Conservation (phyloP, 1,140 invertebrate species). For the Himalopsyche phryganea region DNA sequence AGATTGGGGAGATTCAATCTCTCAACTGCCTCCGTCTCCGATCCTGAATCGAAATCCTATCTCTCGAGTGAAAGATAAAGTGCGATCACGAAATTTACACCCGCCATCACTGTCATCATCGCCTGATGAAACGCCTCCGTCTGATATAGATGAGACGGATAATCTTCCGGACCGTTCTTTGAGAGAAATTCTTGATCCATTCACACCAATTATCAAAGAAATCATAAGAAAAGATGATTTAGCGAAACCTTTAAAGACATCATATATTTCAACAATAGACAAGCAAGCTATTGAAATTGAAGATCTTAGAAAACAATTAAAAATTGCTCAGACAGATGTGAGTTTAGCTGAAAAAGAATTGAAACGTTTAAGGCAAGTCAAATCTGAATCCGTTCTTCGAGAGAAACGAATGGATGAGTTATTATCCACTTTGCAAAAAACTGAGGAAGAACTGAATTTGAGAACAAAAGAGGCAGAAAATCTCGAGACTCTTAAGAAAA, state of each 20-base stretch:
- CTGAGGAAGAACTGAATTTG: slow-evolving; percentile 66
- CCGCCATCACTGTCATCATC: slow-evolving; percentile 60
- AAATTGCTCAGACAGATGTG: slow-evolving; percentile 45
- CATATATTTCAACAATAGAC: slow-evolving; percentile 56
- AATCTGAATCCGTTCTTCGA: slow-evolving; percentile 57
- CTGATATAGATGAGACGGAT: slow-evolving; percentile 49
- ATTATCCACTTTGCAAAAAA: slow-evolving; percentile 63
- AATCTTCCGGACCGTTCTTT: slow-evolving; percentile 43
- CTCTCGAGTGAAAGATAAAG: slow-evolving; percentile 73
- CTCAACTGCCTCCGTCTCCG: slow-evolving; percentile 69
- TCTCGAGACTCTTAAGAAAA: slow-evolving; percentile 58
- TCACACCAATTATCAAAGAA: slow-evolving; percentile 36
- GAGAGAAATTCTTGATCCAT: slow-evolving; percentile 38
- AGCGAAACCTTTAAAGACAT: slow-evolving; percentile 49
- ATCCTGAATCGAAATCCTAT: slow-evolving; percentile 66
- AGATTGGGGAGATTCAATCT: slow-evolving; percentile 60
- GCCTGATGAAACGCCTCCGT: slow-evolving; percentile 43
- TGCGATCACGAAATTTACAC: slow-evolving; percentile 55
- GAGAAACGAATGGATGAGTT: slow-evolving; percentile 73
- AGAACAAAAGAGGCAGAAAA: slow-evolving; percentile 67
- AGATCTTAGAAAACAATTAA: slow-evolving; percentile 57
- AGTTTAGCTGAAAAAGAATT: slow-evolving; percentile 63
- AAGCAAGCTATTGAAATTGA: slow-evolving; percentile 67
- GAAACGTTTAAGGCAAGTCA: slow-evolving; percentile 64
- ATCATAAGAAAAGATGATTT: slow-evolving; percentile 49